Evolutionary conservation across 2,113 vertebrate genomes (phyloP), one percentile per base, ranked within the genome.

Genomic region (Equus quagga): DNA sequence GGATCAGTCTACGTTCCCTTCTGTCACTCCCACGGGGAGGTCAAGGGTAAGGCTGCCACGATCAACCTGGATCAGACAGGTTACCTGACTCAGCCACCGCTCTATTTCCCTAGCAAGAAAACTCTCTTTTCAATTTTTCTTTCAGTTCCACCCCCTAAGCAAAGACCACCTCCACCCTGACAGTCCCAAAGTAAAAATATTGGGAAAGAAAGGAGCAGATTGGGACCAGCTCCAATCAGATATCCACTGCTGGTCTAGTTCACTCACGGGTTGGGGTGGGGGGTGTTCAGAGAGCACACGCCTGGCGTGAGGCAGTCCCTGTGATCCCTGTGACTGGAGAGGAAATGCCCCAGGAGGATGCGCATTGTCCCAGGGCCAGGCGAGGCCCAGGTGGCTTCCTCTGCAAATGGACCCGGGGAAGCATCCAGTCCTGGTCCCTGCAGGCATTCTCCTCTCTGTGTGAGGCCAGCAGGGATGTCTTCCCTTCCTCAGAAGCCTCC

Each of bases 121-220:
- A 28, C 24, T 28, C 60, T 2, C 2, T 4, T 23, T 18, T 14
- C 5, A 2, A 3, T 0, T 2, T 14, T 33, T 2, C 67, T 5
- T 41, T 12, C 8, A 41, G 15, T 19, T 18, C 41, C 14, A 36
- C 21, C 23, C 23, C 65, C 49, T 4, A 17, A 33, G 65, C 49
- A 12, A 54, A 28, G 64, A 36, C 33, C 6, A 2, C 33, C 33
- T 26, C 44, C 24, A 10, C 36, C 3, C 36, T 41, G 15, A 12
- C 18, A 21, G 49, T 3, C 26, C n/a, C 86, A 11, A 4, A 46
- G 69, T 18, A 3, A 2, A n/a, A 41, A 6, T 46, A 69, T 41
- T 2, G 9, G 69, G 85, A 23, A 5, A 73, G 67, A 19, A 33
- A 6, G 69, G 9, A 4, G 36, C 69, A 3, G 51, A 12, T 33